Percentiles rank a stretch among this genome's conserved stretches.
phyloP scores from a whole-genome alignment of 1,140 invertebrate genomes.

The Hyles euphorbiae region DNA sequence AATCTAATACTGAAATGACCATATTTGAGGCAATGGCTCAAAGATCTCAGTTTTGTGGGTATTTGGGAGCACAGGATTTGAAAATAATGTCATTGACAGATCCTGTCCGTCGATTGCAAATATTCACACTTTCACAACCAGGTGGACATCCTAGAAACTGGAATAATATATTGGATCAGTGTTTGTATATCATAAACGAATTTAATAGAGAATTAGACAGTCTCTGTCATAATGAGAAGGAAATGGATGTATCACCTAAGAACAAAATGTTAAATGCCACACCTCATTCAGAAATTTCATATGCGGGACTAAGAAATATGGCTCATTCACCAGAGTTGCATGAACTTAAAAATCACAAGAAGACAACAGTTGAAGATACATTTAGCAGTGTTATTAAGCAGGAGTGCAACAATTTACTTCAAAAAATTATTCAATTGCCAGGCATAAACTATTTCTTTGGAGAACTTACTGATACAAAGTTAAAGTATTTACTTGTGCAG shows the following conservation, averaged over 20 bases:
- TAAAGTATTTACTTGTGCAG: conserved; percentile 78
- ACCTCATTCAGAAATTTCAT: conserved; percentile 42
- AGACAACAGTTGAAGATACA: conserved; percentile 52
- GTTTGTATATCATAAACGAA: conserved; percentile 76
- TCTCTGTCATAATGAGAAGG: conserved; percentile 67
- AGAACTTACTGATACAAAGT: conserved; percentile 81
- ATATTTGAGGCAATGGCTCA: conserved; percentile 76
- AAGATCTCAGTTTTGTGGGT: conserved; percentile 80
- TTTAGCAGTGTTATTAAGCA: conserved; percentile 52
- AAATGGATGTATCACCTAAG: conserved; percentile 31
- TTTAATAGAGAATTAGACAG: conserved; percentile 79
- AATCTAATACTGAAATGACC: conserved; percentile 53
- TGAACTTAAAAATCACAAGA: conserved; percentile 48
- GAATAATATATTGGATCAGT: conserved; percentile 81
- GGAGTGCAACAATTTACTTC: conserved; percentile 49
- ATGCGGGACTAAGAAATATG: conserved; percentile 63
- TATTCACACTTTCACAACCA: conserved; percentile 85
- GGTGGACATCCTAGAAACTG: conserved; percentile 88
- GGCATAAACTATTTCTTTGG: conserved; percentile 83
- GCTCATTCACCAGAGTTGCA: conserved; percentile 51
- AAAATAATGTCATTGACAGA: conserved; percentile 78
- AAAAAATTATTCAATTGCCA: conserved; percentile 74
- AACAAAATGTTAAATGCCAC: conserved; percentile 30
- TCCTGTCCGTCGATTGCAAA: conserved; percentile 70
- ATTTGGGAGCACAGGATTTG: conserved; percentile 83